A percentile compares a stretch with the other conserved stretches of the same genome.
phyloP scores from a whole-genome alignment of 2,113 vertebrate species.

The Synodontis membranacea region DNA sequence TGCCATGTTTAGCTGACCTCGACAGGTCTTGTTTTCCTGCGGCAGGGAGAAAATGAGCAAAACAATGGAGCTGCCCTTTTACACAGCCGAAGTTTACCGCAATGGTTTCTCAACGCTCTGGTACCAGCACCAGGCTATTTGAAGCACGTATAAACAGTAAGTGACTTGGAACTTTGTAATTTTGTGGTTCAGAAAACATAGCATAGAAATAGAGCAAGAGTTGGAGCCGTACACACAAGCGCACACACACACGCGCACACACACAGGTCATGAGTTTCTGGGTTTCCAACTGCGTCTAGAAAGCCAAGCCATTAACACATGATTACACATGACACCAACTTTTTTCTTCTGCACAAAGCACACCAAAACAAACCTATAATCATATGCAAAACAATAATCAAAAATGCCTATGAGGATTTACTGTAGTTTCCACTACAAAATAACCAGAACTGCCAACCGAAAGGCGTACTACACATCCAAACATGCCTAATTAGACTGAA shows the following conservation, averaged over 20 bases:
- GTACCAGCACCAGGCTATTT: constrained; percentile 30
- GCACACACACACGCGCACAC: constrained; percentile 23
- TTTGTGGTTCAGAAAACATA: constrained; percentile 34
- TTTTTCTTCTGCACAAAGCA: background rate
- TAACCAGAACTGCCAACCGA: background rate
- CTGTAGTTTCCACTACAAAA: constrained; percentile 21
- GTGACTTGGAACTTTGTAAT: constrained; percentile 45
- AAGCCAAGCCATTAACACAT: constrained; percentile 47
- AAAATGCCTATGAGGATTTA: background rate
- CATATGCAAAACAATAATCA: background rate
- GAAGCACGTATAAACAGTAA: constrained; percentile 37
- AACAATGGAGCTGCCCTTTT: constrained; percentile 38
- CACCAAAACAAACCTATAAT: background rate
- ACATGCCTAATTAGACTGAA: constrained; percentile 17
- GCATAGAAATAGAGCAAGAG: constrained; percentile 21
- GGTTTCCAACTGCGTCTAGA: constrained; percentile 19
- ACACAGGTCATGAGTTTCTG: background rate
- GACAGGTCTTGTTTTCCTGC: constrained; percentile 21
- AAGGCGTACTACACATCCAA: constrained; percentile 6
- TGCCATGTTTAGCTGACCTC: constrained; percentile 42
- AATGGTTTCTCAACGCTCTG: constrained; percentile 22
- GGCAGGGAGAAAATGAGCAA: constrained; percentile 30
- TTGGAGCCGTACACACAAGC: constrained; percentile 6
- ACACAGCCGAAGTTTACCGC: constrained; percentile 14
- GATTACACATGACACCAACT: constrained; percentile 6